Base-by-base conservation (phyloP, 2,888 invertebrate genomes). In the Mythimna albipuncta region DNA sequence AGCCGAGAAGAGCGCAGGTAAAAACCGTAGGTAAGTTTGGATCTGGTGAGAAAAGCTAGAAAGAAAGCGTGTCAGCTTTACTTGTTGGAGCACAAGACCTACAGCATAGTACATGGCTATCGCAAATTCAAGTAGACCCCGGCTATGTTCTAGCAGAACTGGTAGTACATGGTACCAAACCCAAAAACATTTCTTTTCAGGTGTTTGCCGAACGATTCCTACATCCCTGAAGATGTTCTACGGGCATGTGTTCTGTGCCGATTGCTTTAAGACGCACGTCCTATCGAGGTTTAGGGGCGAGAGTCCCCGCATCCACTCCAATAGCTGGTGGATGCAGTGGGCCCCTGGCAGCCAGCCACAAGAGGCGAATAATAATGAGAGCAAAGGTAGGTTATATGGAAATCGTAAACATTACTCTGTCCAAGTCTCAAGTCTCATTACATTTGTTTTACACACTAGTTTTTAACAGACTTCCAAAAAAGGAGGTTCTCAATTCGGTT, bases 281-380 rank as follows among this genome's bases (percentile, higher is more conserved):
- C 77, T 95, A 67, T 88, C 91, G 2, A 89, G 92, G 50, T 93
- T 93, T 77, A 91, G 89, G 35, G 93, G 91, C 0, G 94, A 95
- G 6, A 83, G 83, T 21, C 92, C 94, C 0, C 86, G 89, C 2
- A 88, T 94, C 64, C 90, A 94, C 63, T 90, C 91, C 0, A 93
- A 93, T 67, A 93, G 91, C 85, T 95, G 95, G 95, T 95, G 95
- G 95, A 93, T 93, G 93, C 94, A 95, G 72, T 95, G 93, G 92
- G 93, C 90, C 1, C 93, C 94, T 11, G 92, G 92, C 0, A 57
- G 81, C 19, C 91, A 88, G 72, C 89, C 90, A 0, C 88, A 85
- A 54, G 83, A 85, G 9, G 71, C 52, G 13, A 58, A 54, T 26
- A 52, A 68, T 59, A 74, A 74, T 52, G 86, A 86, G 6, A 77